Percentiles rank a stretch among this genome's conserved stretches.
phyloP scores from a whole-genome alignment of 1,140 invertebrate species.

The Sycobia sp. region DNA sequence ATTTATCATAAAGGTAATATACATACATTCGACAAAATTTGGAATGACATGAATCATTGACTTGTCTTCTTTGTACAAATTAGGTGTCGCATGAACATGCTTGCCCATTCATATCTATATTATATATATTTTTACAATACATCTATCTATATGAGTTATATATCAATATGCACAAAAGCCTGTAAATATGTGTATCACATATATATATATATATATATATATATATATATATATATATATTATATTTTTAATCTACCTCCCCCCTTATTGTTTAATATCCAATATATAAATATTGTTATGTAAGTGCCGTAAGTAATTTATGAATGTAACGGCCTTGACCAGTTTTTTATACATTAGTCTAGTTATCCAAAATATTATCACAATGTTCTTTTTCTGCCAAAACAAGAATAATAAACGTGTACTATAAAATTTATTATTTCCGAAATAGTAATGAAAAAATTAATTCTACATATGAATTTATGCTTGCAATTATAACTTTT shows the following conservation, averaged over 20 bases:
- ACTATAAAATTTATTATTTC: too few relatives aligned
- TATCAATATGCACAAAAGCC: slow-evolving; percentile 46
- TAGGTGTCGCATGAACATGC: slow-evolving; percentile 57
- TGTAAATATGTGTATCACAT: slow-evolving; percentile 48
- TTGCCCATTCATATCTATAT: slow-evolving; percentile 41
- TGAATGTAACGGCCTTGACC: not conserved
- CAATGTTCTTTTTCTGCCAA: too few relatives aligned
- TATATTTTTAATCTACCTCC: not conserved
- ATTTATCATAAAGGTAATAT: slow-evolving; percentile 56
- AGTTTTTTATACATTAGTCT: too few relatives aligned
- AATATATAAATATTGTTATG: slow-evolving; percentile 27
- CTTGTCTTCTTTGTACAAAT: slow-evolving; percentile 50
- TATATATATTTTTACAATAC: slow-evolving; percentile 12
- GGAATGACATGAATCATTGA: slow-evolving; percentile 52
- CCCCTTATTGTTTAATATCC: not conserved
- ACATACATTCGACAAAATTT: slow-evolving; percentile 46
- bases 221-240: slow-evolving; percentile 16
- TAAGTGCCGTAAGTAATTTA: slow-evolving; percentile 11
- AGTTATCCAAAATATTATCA: too few relatives aligned
- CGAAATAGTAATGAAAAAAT: too few relatives aligned
- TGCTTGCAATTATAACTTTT: too few relatives aligned
- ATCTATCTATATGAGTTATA: slow-evolving; percentile 36
- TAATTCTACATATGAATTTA: too few relatives aligned
- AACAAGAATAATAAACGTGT: too few relatives aligned
- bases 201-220: slow-evolving; percentile 36